Evolutionary conservation across 2,113 vertebrate genomes (phyloP).

Genomic region (Ochotona princeps): DNA sequence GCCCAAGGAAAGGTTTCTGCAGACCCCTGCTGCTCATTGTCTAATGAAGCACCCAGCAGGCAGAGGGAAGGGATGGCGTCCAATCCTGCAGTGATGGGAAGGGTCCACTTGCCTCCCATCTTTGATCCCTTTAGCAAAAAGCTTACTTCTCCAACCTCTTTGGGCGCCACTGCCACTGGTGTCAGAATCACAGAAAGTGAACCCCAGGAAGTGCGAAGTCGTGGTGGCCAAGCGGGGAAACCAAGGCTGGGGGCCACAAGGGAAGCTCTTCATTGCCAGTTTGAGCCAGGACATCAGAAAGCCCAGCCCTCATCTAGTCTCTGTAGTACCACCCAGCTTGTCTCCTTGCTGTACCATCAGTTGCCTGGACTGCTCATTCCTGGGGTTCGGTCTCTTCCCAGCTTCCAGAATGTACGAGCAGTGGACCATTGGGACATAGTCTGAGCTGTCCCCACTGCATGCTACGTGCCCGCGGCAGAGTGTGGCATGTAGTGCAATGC

Average conservation of each 20-base stretch:
- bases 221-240: neutral
- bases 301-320: rapidly evolving
- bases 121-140: neutral
- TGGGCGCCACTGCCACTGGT: neutral
- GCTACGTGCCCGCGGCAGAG: neutral
- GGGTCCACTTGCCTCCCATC: neutral
- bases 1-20: neutral
- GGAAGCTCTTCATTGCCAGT: neutral
- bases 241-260: neutral
- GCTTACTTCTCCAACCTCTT: neutral
- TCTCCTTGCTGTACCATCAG: too few species aligned
- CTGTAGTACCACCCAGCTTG: rapidly evolving
- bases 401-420: rapidly evolving
- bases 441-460: neutral
- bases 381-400: too few species aligned
- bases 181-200: neutral
- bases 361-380: rapidly evolving
- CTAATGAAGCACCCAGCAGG: neutral
- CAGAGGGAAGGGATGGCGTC: rapidly evolving
- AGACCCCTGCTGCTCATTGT: neutral
- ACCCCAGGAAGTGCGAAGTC: neutral
- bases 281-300: neutral
- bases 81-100: neutral
- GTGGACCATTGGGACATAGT: rapidly evolving
- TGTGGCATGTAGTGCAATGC: neutral